These are phyloP conservation scores for Drosophila biarmipes DNA, from an alignment of 1,140 invertebrate genomes.

Conservation along the genomic window DNA sequence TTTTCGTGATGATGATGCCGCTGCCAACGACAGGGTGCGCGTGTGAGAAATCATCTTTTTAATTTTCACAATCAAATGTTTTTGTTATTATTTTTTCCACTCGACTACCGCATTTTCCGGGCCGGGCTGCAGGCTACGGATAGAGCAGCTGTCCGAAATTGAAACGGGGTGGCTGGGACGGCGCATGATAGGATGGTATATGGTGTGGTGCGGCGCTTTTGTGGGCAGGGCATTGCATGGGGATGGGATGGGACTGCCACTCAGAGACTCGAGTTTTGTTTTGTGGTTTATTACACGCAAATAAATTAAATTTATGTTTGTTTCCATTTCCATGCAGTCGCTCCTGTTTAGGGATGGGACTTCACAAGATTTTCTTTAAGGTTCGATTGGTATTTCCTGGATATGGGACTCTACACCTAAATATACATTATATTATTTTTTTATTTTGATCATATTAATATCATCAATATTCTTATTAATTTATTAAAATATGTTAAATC, in stretches of 20 bases:
- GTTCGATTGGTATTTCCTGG: neutral
- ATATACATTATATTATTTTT: neutral
- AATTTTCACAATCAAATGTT: slow-evolving; percentile 81
- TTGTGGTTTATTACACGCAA: slow-evolving; percentile 82
- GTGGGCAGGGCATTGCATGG: neutral
- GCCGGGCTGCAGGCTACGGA: slow-evolving; percentile 11
- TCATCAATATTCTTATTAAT: too few species aligned
- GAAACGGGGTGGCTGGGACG: slow-evolving; percentile 38
- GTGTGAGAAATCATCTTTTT: slow-evolving; percentile 81
- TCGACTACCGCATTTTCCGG: slow-evolving; percentile 52
- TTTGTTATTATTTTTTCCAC: slow-evolving; percentile 60
- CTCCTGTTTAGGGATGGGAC: slow-evolving; percentile 14
- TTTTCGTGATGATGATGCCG: slow-evolving; percentile 30
- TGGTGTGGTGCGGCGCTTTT: slow-evolving; percentile 1
- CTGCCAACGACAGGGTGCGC: slow-evolving; percentile 40
- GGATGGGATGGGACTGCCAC: slow-evolving; percentile 13
- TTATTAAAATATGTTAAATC: too few species aligned
- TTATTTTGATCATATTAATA: neutral
- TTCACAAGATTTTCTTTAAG: neutral
- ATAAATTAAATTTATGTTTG: slow-evolving; percentile 81
- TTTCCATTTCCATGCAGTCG: slow-evolving; percentile 54
- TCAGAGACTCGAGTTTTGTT: slow-evolving; percentile 56
- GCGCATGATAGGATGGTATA: slow-evolving; percentile 17
- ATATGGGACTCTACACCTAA: neutral
- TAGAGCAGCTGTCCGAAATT: slow-evolving; percentile 68